These are phyloP conservation scores for Pegoplata infirma DNA, from an alignment of 2,888 invertebrate genomes.

Conservation along the genomic window DNA sequence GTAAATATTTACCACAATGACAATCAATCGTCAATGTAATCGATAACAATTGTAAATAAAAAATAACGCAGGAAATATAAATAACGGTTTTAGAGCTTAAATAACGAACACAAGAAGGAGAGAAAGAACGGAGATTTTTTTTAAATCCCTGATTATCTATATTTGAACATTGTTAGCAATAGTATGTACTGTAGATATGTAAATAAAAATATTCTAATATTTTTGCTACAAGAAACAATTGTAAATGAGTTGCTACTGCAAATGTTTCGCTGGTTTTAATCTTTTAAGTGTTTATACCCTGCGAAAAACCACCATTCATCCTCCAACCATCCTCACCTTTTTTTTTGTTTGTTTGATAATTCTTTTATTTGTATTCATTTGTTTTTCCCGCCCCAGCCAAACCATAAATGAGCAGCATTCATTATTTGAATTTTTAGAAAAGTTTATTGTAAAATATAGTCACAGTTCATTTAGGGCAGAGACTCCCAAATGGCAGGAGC, in stretches of 20 bases:
- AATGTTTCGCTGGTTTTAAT: neutral
- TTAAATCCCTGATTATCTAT: constrained; percentile 39
- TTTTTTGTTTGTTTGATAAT: neutral
- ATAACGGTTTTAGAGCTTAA: neutral
- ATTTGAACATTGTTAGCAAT: constrained; percentile 33
- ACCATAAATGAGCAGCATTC: constrained; percentile 41
- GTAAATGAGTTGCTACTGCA: neutral
- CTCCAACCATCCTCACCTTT: neutral
- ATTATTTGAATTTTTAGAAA: constrained; percentile 25
- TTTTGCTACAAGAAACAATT: neutral
- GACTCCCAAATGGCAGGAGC: neutral
- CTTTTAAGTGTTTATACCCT: neutral
- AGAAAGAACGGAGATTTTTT: neutral
- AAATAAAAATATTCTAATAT: too few relatives aligned
- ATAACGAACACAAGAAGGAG: too few relatives aligned
- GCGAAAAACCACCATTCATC: neutral
- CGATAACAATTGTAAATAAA: constrained; percentile 45
- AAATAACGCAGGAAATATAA: constrained; percentile 21
- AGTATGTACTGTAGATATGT: neutral
- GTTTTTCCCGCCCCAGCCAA: neutral
- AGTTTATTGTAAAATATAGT: constrained; percentile 16
- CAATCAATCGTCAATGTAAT: constrained; percentile 54
- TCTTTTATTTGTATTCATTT: constrained; percentile 5
- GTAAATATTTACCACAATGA: constrained; percentile 50
- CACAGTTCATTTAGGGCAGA: neutral